Evolutionary conservation across 2,797 vertebrate species (phyloP).

Genomic region (Silurus lanzhouensis): DNA sequence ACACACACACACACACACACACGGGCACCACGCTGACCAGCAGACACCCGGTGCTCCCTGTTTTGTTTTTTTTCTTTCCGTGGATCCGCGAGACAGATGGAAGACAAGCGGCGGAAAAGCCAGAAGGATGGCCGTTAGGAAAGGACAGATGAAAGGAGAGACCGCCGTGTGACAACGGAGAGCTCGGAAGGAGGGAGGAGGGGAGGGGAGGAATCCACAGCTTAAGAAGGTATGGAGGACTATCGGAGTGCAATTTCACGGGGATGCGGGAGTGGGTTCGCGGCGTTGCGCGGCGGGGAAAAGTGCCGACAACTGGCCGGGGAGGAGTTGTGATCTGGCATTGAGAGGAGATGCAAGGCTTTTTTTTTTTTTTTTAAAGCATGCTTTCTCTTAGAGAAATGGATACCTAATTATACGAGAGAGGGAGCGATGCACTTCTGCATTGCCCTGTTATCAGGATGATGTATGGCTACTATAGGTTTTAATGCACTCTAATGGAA

Average conservation of each 20-base stretch:
- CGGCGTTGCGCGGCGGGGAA: not conserved
- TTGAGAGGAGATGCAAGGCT: not conserved
- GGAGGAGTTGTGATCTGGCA: not conserved
- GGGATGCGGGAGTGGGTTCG: not conserved
- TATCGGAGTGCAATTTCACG: slow-evolving; percentile 10
- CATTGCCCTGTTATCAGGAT: slow-evolving; percentile 11
- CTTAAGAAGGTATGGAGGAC: slow-evolving; percentile 48
- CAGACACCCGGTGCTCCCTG: slow-evolving; percentile 71
- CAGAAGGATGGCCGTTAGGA: slow-evolving; percentile 37
- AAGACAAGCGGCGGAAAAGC: slow-evolving; percentile 41
- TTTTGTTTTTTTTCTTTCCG: slow-evolving; percentile 25
- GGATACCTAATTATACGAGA: slow-evolving; percentile 33
- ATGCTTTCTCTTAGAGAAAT: not conserved
- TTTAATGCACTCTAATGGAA: slow-evolving; percentile 56
- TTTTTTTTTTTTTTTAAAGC: not conserved
- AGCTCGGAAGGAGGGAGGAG: not conserved
- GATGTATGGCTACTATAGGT: slow-evolving; percentile 39
- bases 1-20: slow-evolving; percentile 14
- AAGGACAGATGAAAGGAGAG: slow-evolving; percentile 33
- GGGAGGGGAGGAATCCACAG: slow-evolving; percentile 13
- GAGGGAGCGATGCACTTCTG: slow-evolving; percentile 27
- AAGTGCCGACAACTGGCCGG: slow-evolving; percentile 33
- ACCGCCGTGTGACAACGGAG: not conserved
- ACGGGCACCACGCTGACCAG: slow-evolving; percentile 57
- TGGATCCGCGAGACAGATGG: slow-evolving; percentile 46